Base-by-base conservation (phyloP, 2,113 vertebrate genomes). In the Percopsis transmontana region DNA sequence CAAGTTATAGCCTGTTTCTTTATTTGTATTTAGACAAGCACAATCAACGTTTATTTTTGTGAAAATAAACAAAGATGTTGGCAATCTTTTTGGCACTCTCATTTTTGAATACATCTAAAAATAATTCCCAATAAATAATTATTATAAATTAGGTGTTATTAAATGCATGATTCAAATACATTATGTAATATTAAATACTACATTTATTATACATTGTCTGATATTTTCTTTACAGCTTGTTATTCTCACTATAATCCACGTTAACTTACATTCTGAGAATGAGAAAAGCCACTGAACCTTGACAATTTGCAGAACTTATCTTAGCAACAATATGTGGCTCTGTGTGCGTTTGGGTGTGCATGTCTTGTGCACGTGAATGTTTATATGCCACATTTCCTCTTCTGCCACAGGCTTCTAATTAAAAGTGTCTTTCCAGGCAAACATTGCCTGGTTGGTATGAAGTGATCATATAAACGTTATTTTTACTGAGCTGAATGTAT, bases 381-480 rank as follows among this genome's bases (percentile, higher is more conserved):
- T 79, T 68, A 74, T 64, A 50, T 77, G 82, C 68, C 74, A 82
- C 50, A 74, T 80, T 85, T 82, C 77, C 72, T 39, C 75, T 80
- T 39, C 27, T 77, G 68, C 80, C 78, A 80, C 45, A 62, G 69
- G 77, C 70, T 66, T 80, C 66, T 76, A 73, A 87, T 85, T 77
- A 78, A 40, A 54, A 63, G 58, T 58, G 61, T 79, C 51, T 77
- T 84, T 72, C 72, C 21, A 55, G 66, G 18, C n/a, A 58, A 62
- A 20, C 59, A 5, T 72, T 58, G 58, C 72, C 27, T 52, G 38
- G 63, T 58, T 53, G 33, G 61, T 54, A 70, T 80, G 69, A 76
- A 81, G 59, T 41, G 77, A 82, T 84, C 74, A 77, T 76, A 84
- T 84, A 72, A 72, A 87, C 16, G 66, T 68, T 83, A 78, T 84